These are phyloP conservation scores for Paracentrotus lividus DNA, from an alignment of 53 echinoderm and acorn worm genomes.

Conservation along the genomic window DNA sequence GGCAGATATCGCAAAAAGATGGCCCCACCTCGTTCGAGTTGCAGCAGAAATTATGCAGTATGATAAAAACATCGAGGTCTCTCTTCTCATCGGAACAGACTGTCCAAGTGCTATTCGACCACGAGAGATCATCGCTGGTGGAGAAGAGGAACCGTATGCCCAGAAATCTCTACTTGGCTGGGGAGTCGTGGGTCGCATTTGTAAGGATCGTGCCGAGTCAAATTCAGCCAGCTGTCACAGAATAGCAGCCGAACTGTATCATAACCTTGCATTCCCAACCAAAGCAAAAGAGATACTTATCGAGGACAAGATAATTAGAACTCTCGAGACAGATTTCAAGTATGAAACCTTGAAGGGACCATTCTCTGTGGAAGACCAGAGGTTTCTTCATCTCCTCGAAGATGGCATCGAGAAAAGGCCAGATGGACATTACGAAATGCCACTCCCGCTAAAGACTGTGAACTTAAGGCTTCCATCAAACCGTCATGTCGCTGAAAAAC, in stretches of 20 bases:
- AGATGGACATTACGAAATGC: too few species aligned
- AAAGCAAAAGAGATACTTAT: slow-evolving; percentile 66
- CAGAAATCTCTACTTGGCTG: slow-evolving; percentile 73
- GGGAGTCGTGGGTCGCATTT: slow-evolving; percentile 72
- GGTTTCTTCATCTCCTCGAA: slow-evolving; percentile 72
- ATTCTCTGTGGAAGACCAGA: not conserved
- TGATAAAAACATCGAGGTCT: slow-evolving; percentile 46
- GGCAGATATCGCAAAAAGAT: not conserved
- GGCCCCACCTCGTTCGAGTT: too few species aligned
- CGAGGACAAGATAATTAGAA: too few species aligned
- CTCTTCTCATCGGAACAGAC: slow-evolving; percentile 71
- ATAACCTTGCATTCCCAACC: slow-evolving; percentile 53
- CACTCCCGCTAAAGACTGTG: slow-evolving; percentile 64
- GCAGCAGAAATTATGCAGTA: too few species aligned
- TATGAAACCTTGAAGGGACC: too few species aligned
- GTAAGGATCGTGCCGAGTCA: not conserved
- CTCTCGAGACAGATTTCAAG: too few species aligned
- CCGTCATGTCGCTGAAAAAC: slow-evolving; percentile 59
- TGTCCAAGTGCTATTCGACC: slow-evolving; percentile 69
- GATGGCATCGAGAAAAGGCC: slow-evolving; percentile 67
- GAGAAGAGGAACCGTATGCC: slow-evolving; percentile 78
- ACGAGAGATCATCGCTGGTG: slow-evolving; percentile 71
- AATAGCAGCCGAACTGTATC: not conserved
- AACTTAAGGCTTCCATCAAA: slow-evolving; percentile 70
- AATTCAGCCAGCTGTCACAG: not conserved